phyloP scores from a whole-genome alignment of 2,797 vertebrate species.

The Cyclura pinguis region DNA sequence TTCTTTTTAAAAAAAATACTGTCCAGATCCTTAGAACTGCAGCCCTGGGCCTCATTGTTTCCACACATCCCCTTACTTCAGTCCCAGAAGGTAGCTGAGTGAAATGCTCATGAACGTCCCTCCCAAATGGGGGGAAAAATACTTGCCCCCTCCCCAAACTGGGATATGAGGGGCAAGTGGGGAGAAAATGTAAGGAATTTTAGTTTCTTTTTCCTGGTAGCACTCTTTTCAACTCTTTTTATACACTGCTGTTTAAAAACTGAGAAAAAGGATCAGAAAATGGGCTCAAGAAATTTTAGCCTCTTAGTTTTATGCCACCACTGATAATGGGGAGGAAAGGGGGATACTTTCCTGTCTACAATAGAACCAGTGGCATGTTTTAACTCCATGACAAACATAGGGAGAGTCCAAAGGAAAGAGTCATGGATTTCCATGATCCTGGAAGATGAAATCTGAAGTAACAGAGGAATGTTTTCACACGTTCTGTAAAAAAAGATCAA shows the following conservation, averaged over 20 bases:
- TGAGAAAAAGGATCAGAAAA: not conserved
- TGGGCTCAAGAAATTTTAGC: not conserved
- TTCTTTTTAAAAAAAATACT: slow-evolving; percentile 51
- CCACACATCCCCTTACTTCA: not conserved
- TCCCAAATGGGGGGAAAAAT: not conserved
- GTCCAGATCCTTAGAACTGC: slow-evolving; percentile 30
- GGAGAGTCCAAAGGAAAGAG: not conserved
- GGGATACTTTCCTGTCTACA: not conserved
- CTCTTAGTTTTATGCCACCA: too few species aligned
- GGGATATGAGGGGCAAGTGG: not conserved
- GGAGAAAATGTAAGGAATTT: not conserved
- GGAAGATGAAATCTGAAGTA: not conserved
- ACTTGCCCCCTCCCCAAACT: not conserved
- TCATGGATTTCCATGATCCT: not conserved
- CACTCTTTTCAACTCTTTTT: too few species aligned
- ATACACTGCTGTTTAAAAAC: not conserved
- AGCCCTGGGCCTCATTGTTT: slow-evolving; percentile 9
- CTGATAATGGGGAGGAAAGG: not conserved
- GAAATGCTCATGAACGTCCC: slow-evolving; percentile 5
- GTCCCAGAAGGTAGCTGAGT: not conserved
- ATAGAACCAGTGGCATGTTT: not conserved
- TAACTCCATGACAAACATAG: not conserved
- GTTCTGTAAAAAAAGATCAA: not conserved
- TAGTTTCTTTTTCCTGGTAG: too few species aligned
- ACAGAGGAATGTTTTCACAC: not conserved